Base-by-base conservation (phyloP, 23 tunicate genomes). In the Clavelina lepadiformis region DNA sequence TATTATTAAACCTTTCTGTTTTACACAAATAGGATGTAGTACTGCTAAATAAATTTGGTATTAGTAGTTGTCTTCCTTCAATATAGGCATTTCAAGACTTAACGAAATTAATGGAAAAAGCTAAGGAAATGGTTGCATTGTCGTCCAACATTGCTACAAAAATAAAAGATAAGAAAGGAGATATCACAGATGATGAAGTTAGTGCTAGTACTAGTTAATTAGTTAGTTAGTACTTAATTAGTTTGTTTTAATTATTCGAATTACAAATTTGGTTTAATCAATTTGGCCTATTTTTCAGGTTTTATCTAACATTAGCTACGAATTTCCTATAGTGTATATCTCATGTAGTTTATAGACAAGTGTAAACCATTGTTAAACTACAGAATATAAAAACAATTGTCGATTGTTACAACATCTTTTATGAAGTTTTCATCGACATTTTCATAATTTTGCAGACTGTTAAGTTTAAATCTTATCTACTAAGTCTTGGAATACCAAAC, bases 121-220 rank as follows among this genome's bases (percentile, higher is more conserved):
- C 97, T 5, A 89, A 89, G 57, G 97, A 89, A 69, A 89, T 89
- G 97, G 97, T 89, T 21, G 26, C 62, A 0, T 60, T 89, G 2
- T 81, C 89, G 4, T 28, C 68, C 30, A 71, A 38, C 45, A 81
- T 89, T 19, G 83, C 97, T 11, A 23, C 77, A 33, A 89, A 89
- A 63, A 89, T 89, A 3, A 89, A 81, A 46, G 97, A 89, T 33
- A 89, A 81, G 74, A 86, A 89, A 62, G 97, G 97, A 45, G 97
- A 89, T 47, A 89, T 89, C 2, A 81, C 97, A 2, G 97, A 89
- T 47, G 97, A 89, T 57, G 97, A 89, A 47, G 87, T 80, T 41
- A 41, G 11, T 41, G 11, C 49, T 11, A 41, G 49, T 41, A 15
- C 49, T 41, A 41, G 15, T 41, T 11, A 15, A 11, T 11, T 11